Conservation (phyloP, 2,888 invertebrate genomes). For the Caenorhabditis sp. region DNA sequence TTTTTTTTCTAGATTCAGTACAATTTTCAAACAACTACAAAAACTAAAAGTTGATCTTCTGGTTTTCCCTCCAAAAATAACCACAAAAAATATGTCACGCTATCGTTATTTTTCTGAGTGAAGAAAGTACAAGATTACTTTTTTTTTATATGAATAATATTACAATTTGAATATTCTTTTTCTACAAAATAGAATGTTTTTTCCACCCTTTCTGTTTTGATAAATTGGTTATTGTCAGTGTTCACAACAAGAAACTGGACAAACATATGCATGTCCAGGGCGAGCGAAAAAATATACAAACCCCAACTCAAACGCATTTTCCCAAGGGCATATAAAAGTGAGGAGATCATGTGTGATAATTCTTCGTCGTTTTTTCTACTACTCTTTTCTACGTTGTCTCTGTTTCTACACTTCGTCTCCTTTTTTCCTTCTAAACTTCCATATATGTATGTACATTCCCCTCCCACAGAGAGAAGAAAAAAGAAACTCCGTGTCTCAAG, state of each 20-base stretch:
- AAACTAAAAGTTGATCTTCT: too few species aligned
- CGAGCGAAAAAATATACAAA: not conserved
- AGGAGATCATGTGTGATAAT: constrained; percentile 47
- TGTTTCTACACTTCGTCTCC: not conserved
- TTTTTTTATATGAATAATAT: too few species aligned
- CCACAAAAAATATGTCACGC: too few species aligned
- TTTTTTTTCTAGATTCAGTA: not conserved
- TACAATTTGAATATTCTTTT: too few species aligned
- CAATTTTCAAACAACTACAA: too few species aligned
- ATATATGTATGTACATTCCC: not conserved
- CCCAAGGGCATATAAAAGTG: constrained; percentile 43
- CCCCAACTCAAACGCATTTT: constrained; percentile 4
- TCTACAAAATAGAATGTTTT: too few species aligned
- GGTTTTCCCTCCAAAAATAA: too few species aligned
- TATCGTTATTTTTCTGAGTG: too few species aligned
- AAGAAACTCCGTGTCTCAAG: not conserved
- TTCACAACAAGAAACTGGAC: not conserved
- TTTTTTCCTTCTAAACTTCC: too few species aligned
- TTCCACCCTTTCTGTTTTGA: too few species aligned
- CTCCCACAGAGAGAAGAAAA: not conserved
- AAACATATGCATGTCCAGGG: not conserved
- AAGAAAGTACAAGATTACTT: too few species aligned
- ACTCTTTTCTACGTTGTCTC: not conserved
- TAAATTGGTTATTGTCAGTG: too few species aligned
- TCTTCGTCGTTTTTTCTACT: constrained; percentile 8